Evolutionary conservation across 2,113 vertebrate species (phyloP).

Genomic region (Stegostoma tigrinum): DNA sequence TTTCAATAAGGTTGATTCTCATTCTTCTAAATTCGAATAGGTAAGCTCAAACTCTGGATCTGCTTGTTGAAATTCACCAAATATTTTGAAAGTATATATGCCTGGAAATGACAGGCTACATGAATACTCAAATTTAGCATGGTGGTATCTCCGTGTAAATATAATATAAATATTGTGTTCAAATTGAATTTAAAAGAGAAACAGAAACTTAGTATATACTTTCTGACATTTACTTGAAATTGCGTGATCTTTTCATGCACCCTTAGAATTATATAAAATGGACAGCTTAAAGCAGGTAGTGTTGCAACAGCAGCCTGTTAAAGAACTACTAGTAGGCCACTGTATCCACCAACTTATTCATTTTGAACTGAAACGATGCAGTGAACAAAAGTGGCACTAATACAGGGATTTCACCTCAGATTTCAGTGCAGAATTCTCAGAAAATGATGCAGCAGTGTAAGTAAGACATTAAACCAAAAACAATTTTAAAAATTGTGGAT

Average conservation of each 20-base stretch:
- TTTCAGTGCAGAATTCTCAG: neutral
- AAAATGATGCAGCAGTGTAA: neutral
- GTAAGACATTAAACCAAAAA: neutral
- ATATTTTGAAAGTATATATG: neutral
- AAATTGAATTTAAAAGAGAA: conserved; percentile 15
- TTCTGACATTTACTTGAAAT: neutral
- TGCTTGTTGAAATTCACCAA: neutral
- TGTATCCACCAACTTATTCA: neutral
- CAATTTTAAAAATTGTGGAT: no score
- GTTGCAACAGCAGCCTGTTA: neutral
- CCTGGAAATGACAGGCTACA: neutral
- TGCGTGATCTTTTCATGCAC: neutral
- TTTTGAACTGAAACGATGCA: neutral
- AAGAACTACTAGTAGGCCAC: neutral
- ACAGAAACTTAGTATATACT: neutral
- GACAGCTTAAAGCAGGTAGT: neutral
- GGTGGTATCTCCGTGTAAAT: neutral
- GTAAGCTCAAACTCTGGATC: neutral
- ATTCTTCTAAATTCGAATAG: no score
- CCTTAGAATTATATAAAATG: neutral
- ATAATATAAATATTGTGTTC: neutral
- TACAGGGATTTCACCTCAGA: neutral
- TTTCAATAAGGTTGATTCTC: no score
- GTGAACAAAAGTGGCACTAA: neutral
- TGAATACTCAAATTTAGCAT: neutral